Conservation (phyloP, 2,888 invertebrate genomes). For the Phrixothrix hirtus region DNA sequence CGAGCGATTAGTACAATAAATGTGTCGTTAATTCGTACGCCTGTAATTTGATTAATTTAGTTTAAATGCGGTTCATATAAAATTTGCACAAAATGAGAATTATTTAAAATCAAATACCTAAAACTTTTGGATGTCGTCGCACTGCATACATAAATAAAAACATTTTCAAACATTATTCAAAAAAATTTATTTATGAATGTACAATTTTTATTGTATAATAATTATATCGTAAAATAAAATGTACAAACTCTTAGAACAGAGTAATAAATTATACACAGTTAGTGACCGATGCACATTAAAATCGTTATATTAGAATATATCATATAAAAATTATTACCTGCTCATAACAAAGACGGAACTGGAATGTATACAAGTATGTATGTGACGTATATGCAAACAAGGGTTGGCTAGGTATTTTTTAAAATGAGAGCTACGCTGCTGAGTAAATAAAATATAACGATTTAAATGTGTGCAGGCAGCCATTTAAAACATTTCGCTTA, state of each 20-base stretch:
- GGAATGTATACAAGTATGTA: constrained; percentile 31
- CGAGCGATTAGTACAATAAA: no score
- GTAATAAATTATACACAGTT: constrained; percentile 27
- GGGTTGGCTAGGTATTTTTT: constrained; percentile 15
- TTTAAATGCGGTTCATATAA: no score
- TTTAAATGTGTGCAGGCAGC: no score
- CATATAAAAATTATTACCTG: constrained; percentile 25
- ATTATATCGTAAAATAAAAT: constrained; percentile 51
- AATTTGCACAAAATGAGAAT: no score
- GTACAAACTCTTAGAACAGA: constrained; percentile 52
- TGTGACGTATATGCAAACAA: constrained; percentile 22
- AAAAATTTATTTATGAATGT: constrained; percentile 51
- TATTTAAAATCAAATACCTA: no score
- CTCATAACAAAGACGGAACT: constrained; percentile 16
- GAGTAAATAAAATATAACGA: no score
- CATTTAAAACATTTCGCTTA: constrained; percentile 11
- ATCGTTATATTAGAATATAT: constrained; percentile 21
- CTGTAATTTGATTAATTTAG: no score
- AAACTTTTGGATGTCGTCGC: neutral
- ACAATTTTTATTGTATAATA: constrained; percentile 44
- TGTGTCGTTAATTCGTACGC: no score
- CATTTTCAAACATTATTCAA: constrained; percentile 2
- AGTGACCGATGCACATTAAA: constrained; percentile 14
- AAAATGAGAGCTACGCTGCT: no score
- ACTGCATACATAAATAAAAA: constrained; percentile 5